Conservation (phyloP, 2,113 vertebrate genomes). For the Pitta sordida region DNA sequence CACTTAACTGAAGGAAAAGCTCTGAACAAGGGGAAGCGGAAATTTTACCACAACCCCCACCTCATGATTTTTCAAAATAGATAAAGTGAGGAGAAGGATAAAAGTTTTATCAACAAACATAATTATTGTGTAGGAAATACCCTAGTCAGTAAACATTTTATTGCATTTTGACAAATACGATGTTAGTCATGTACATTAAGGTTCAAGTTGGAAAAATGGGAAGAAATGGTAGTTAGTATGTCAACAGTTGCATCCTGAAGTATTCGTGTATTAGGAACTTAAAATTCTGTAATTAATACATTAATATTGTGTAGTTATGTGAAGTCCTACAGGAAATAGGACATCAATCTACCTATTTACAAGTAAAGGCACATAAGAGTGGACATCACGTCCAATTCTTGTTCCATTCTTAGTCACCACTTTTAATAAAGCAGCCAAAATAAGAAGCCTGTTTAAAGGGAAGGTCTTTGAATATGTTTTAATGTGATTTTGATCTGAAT, state of each 20-base stretch:
- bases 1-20: not conserved
- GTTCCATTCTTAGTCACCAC: not conserved
- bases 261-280: not conserved
- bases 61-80: not conserved
- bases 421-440: not conserved
- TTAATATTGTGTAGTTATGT: not conserved
- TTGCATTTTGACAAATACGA: not conserved
- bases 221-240: not conserved
- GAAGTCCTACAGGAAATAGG: not conserved
- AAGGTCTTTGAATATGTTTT: not conserved
- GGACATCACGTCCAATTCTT: not conserved
- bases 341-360: not conserved
- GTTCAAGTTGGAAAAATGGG: not conserved
- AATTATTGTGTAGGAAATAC: not conserved
- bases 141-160: not conserved
- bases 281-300: not conserved
- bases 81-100: not conserved
- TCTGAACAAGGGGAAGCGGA: not conserved
- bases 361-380: not conserved
- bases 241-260: not conserved
- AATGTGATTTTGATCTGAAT: not conserved
- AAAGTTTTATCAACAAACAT: not conserved
- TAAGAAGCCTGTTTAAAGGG: not conserved
- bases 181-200: not conserved
- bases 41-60: not conserved